Evolutionary conservation across 2,113 vertebrate species (phyloP).

Genomic region (Melanotaenia duboulayi): DNA sequence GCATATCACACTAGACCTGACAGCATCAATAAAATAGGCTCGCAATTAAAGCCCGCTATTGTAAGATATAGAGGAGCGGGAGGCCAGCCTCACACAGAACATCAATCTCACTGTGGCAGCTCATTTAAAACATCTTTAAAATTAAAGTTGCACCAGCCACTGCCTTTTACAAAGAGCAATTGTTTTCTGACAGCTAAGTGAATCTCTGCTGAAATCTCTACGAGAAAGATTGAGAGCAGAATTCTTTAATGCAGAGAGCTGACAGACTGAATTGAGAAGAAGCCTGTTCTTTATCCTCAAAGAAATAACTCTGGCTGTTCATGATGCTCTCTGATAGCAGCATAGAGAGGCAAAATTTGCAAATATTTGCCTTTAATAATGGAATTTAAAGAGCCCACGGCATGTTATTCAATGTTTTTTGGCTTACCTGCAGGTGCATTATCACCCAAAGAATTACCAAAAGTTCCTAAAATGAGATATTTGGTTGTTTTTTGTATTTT

Average conservation of each 20-base stretch:
- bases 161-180: conserved; percentile 66
- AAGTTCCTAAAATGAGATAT: too few relatives aligned
- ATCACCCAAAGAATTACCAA: too few relatives aligned
- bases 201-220: conserved; percentile 67
- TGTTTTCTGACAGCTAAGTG: conserved; percentile 76
- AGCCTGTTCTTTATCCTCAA: conserved; percentile 46
- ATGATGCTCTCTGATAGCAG: conserved; percentile 58
- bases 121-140: conserved; percentile 79
- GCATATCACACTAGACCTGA: conserved; percentile 70
- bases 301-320: conserved; percentile 65
- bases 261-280: conserved; percentile 63
- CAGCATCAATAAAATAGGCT: conserved; percentile 67
- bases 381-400: not conserved
- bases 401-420: too few relatives aligned
- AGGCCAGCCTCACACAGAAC: conserved; percentile 51
- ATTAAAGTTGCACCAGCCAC: conserved; percentile 71
- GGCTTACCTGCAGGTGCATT: too few relatives aligned
- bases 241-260: conserved; percentile 59
- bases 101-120: conserved; percentile 77
- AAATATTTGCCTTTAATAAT: conserved; percentile 70
- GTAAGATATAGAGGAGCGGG: conserved; percentile 49
- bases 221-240: conserved; percentile 53
- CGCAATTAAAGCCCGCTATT: conserved; percentile 72
- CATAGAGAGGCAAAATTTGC: conserved; percentile 30
- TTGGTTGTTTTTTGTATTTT: too few relatives aligned